These are phyloP conservation scores for Acestrorhynchus altus DNA, from an alignment of 2,797 vertebrate genomes.

Conservation along the genomic window DNA sequence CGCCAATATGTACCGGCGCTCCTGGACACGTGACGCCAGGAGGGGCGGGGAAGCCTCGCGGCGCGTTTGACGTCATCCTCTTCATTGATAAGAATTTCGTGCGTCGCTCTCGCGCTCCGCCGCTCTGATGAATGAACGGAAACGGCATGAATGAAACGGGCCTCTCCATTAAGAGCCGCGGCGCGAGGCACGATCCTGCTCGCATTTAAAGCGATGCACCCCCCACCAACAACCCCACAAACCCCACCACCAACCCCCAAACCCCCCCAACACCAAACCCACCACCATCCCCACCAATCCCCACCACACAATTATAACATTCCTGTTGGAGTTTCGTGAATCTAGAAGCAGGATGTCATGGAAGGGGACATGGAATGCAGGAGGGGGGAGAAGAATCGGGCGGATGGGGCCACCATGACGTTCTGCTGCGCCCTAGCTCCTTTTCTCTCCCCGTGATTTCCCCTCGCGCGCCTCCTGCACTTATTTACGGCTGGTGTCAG, in stretches of 20 bases:
- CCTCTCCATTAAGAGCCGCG: slow-evolving; percentile 56
- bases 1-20: slow-evolving; percentile 84
- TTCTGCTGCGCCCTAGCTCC: slow-evolving; percentile 69
- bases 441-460: slow-evolving; percentile 74
- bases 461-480: slow-evolving; percentile 59
- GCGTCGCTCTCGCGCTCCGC: slow-evolving; percentile 77
- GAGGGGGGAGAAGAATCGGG: slow-evolving; percentile 48
- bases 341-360: not conserved
- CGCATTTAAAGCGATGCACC: slow-evolving; percentile 1
- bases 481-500: slow-evolving; percentile 20
- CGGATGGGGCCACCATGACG: slow-evolving; percentile 62
- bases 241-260: not conserved
- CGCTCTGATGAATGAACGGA: slow-evolving; percentile 87
- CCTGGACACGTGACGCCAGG: slow-evolving; percentile 78
- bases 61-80: slow-evolving; percentile 87
- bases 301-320: not conserved
- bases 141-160: slow-evolving; percentile 83
- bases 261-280: too few relatives aligned
- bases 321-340: not conserved
- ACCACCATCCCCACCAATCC: not conserved
- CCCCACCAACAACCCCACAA: not conserved
- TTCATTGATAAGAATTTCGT: slow-evolving; percentile 94
- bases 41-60: slow-evolving; percentile 61
- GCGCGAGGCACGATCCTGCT: slow-evolving; percentile 23
- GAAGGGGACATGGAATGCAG: too few relatives aligned